Conservation (phyloP, 2,888 invertebrate genomes). For the Mamestra brassicae region DNA sequence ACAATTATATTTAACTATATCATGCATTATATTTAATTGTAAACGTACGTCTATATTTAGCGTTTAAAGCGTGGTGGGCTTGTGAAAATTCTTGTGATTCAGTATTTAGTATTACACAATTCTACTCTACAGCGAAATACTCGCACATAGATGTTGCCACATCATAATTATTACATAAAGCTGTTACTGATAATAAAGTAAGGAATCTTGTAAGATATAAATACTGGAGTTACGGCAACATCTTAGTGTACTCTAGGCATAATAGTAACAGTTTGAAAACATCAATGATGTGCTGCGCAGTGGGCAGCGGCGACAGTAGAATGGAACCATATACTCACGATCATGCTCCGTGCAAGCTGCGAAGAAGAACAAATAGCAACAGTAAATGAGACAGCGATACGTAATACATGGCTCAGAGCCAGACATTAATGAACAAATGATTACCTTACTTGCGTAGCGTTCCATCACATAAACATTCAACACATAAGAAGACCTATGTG, state of each 20-base stretch:
- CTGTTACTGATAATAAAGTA: constrained; percentile 16
- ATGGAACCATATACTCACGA: constrained; percentile 94
- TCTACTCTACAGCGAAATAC: constrained; percentile 74
- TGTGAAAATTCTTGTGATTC: constrained; percentile 71
- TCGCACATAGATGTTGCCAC: constrained; percentile 88
- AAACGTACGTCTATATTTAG: constrained; percentile 66
- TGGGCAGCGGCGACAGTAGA: constrained; percentile 71
- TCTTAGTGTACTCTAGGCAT: constrained; percentile 70
- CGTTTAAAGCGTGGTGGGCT: constrained; percentile 77
- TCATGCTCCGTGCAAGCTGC: constrained; percentile 98
- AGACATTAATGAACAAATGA: constrained; percentile 74
- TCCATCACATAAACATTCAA: constrained; percentile 66
- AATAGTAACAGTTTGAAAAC: constrained; percentile 59
- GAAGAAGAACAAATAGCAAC: constrained; percentile 92
- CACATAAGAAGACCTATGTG: constrained; percentile 57
- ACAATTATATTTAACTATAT: constrained; percentile 31
- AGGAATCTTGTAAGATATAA: constrained; percentile 7
- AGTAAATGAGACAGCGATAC: constrained; percentile 90
- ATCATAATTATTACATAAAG: constrained; percentile 14
- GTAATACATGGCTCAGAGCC: constrained; percentile 75
- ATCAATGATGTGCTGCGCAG: constrained; percentile 65
- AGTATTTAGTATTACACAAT: constrained; percentile 50
- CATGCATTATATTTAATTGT: constrained; percentile 61
- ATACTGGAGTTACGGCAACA: constrained; percentile 69
- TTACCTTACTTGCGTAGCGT: constrained; percentile 67